Percentiles rank a stretch among this genome's conserved stretches.
phyloP scores from a whole-genome alignment of 2,797 vertebrate genomes.

The Poeciliopsis gracilis region DNA sequence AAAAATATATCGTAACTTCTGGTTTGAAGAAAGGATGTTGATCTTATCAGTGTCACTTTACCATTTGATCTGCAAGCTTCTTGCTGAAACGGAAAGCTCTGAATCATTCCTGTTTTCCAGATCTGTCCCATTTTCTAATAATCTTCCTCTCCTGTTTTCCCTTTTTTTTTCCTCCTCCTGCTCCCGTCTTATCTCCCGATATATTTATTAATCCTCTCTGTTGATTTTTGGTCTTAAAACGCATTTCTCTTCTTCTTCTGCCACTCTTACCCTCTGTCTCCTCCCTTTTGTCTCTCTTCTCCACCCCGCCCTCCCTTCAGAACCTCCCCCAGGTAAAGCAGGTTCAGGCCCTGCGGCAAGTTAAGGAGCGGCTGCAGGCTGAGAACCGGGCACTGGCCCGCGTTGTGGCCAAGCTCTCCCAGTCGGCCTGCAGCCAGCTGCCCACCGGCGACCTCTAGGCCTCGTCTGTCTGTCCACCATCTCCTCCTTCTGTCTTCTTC shows the following conservation, averaged over 20 bases:
- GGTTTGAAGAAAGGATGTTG: constrained; percentile 39
- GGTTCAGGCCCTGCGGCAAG: constrained; percentile 93
- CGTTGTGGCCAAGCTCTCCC: constrained; percentile 93
- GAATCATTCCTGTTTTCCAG: constrained; percentile 59
- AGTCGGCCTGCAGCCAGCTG: constrained; percentile 89
- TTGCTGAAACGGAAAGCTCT: constrained; percentile 28
- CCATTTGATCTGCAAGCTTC: constrained; percentile 47
- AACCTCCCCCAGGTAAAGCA: constrained; percentile 97
- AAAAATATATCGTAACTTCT: constrained; percentile 7
- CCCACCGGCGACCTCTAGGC: constrained; percentile 88
- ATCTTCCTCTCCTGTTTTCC: constrained; percentile 64
- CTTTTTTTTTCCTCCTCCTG: constrained; percentile 45
- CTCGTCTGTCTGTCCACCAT: constrained; percentile 67
- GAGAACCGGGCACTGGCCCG: constrained; percentile 98
- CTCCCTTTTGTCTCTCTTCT: constrained; percentile 18
- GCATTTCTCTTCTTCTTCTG: constrained; percentile 10
- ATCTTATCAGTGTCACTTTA: constrained; percentile 49
- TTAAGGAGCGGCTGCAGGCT: constrained; percentile 95
- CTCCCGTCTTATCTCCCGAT: constrained; percentile 49
- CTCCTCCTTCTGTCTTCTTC: background rate
- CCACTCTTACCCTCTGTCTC: constrained; percentile 17
- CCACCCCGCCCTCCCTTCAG: constrained; percentile 77
- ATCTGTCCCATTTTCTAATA: constrained; percentile 75
- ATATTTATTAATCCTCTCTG: constrained; percentile 53
- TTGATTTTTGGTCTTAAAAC: constrained; percentile 37